Evolutionary conservation across 2,113 vertebrate genomes (phyloP), one percentile per base, ranked within the genome.

Genomic region (Rostratula benghalensis): DNA sequence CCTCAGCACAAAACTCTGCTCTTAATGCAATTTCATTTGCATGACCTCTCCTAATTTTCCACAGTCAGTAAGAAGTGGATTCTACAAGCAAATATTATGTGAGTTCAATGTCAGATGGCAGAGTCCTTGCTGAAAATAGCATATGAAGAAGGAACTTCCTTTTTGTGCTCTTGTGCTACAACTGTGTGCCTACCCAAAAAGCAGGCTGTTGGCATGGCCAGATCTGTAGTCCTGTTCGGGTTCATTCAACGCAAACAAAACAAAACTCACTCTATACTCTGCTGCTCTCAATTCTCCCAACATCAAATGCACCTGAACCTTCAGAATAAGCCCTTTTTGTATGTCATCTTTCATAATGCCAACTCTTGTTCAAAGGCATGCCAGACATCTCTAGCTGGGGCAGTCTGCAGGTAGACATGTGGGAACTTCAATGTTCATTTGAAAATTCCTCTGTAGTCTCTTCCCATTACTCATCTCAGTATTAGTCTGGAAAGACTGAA

Each of bases 1-100:
- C 51, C 50, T 79, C 46, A 93, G 54, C 69, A 81, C 33, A 75
- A 83, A 94, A 79, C 11, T 46, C 74, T 76, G 48, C 16, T 79
- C 82, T 85, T 93, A 82, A 91, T 56, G 76, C 27, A 85, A 65
- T 82, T 85, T 94, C 48, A 73, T 64, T 87, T 93, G 50, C 75
- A 60, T 68, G 70, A 70, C n/a, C 41, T 83, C 39, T 79, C 35
- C 16, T 73, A 31, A 79, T 85, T 90, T 92, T 76, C 50, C 73
- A 39, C 12, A 20, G 54, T 73, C 79, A 93, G 45, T 63, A 83
- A 83, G 45, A 93, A 71, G 69, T 28, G 48, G 33, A 23, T 73
- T 81, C 75, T 88, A 61, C 22, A 90, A 67, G 19, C 22, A 95
- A 83, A 51, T 41, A 60, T 37, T 60, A 65, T 4, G 7, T 71